Conservation (phyloP, 2,113 vertebrate species). For the Jacana jacana region DNA sequence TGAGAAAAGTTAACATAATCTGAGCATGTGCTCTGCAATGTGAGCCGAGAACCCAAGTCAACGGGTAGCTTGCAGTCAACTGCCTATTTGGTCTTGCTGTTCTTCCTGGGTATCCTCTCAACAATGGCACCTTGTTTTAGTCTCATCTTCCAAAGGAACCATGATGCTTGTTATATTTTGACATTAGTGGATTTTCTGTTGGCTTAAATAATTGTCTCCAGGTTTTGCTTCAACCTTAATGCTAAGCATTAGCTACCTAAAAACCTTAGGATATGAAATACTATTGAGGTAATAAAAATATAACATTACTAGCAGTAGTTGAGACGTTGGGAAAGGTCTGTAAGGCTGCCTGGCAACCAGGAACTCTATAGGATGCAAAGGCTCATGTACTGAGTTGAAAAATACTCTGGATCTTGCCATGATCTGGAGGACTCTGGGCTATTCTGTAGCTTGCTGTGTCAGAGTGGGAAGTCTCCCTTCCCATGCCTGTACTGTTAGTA, state of each 20-base stretch:
- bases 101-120: not conserved
- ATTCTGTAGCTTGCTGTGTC: not conserved
- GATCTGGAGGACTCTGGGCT: not conserved
- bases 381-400: not conserved
- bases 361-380: not conserved
- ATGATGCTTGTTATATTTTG: not conserved
- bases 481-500: not conserved
- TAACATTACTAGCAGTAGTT: not conserved
- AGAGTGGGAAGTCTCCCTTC: not conserved
- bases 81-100: not conserved
- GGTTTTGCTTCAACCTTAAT: not conserved
- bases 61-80: not conserved
- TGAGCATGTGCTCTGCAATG: not conserved
- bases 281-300: not conserved
- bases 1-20: slow-evolving; percentile 9
- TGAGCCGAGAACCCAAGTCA: slow-evolving; percentile 11
- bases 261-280: not conserved
- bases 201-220: not conserved
- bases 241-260: not conserved
- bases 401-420: not conserved
- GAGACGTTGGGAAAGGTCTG: not conserved
- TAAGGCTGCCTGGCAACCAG: not conserved
- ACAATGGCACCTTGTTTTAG: not conserved
- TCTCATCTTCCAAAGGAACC: not conserved
- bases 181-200: not conserved